phyloP scores from a whole-genome alignment of 2,888 invertebrate species.

The Ectemnius lituratus region DNA sequence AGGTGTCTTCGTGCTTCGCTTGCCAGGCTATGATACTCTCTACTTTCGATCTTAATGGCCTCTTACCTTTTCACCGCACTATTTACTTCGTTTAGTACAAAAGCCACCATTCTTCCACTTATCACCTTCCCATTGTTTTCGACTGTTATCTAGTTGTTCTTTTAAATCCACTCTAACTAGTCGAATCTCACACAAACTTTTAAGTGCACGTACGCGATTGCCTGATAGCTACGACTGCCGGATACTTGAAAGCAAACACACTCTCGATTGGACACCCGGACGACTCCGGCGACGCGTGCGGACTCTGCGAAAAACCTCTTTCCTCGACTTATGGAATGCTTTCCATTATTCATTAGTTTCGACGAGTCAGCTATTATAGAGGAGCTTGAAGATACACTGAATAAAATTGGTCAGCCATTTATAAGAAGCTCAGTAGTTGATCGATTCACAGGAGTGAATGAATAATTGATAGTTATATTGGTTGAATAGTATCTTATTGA shows the following conservation, averaged over 20 bases:
- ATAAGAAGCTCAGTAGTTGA: no score
- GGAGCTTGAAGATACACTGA: no score
- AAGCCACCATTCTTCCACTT: background rate
- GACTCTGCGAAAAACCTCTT: background rate
- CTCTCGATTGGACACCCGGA: background rate
- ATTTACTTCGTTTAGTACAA: background rate
- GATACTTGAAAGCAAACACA: background rate
- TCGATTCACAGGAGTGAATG: no score
- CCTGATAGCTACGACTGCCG: background rate
- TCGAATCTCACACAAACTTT: slow-evolving; percentile 37
- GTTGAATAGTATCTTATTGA: no score
- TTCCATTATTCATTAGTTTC: no score
- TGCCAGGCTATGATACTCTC: slow-evolving; percentile 22
- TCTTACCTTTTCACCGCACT: slow-evolving; percentile 22
- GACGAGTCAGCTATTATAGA: no score
- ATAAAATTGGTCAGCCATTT: no score
- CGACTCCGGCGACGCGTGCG: slow-evolving; percentile 2
- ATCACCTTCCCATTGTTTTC: slow-evolving; percentile 23
- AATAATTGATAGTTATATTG: no score
- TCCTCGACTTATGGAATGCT: background rate
- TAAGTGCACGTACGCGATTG: no score
- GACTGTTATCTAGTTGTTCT: slow-evolving; percentile 2
- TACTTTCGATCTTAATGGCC: slow-evolving; percentile 48
- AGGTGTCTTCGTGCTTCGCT: slow-evolving; percentile 35
- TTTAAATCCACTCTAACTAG: slow-evolving; percentile 39